Conservation (phyloP, 2,113 vertebrate genomes). For the Neogale vison region DNA sequence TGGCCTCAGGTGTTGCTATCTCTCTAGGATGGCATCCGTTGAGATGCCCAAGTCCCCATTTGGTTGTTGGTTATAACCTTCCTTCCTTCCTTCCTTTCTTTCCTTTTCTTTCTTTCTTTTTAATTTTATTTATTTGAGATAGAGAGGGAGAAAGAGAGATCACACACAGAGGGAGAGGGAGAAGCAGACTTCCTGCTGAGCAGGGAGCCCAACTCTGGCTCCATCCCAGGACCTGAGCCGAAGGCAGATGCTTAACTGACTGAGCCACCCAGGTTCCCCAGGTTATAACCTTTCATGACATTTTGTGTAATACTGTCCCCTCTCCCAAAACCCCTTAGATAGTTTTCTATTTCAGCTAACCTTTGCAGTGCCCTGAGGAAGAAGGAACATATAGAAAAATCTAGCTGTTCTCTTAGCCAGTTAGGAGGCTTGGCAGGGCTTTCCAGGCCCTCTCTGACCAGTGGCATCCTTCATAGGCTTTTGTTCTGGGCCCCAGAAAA, state of each 20-base stretch:
- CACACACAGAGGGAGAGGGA: too few relatives aligned
- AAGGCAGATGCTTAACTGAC: too few relatives aligned
- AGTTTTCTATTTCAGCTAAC: neutral
- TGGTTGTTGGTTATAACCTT: neutral
- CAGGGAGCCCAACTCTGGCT: too few relatives aligned
- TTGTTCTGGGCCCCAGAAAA: neutral
- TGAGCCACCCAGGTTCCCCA: too few relatives aligned
- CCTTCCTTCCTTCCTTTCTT: too few relatives aligned
- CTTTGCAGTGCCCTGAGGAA: neutral
- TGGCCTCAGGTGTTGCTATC: neutral
- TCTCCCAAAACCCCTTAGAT: neutral
- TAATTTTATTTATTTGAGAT: too few relatives aligned
- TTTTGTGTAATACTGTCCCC: neutral
- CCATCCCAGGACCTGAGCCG: too few relatives aligned
- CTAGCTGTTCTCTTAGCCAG: neutral
- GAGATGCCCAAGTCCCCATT: neutral
- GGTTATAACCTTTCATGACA: neutral
- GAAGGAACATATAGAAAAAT: neutral
- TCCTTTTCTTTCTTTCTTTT: too few relatives aligned
- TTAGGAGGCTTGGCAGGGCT: neutral
- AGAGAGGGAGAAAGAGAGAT: too few relatives aligned
- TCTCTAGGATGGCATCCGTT: neutral
- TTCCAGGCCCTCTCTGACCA: neutral
- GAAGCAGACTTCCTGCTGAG: too few relatives aligned
- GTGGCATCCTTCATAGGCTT: neutral